These are phyloP conservation scores for Tachycineta bicolor DNA, from an alignment of 2,113 vertebrate species.

Conservation along the genomic window DNA sequence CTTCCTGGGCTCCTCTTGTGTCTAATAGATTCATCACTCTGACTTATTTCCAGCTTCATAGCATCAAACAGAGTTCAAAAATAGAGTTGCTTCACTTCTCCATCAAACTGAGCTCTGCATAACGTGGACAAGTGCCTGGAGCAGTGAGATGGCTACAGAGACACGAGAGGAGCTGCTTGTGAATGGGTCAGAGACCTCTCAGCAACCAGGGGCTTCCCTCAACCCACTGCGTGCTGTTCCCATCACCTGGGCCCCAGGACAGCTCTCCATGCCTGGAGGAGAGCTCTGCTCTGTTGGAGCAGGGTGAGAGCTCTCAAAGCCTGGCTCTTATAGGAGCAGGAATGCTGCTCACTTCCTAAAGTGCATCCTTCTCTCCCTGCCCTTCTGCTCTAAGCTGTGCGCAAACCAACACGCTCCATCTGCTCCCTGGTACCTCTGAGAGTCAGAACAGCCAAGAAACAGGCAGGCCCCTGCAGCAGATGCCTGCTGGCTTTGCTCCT, in stretches of 20 bases:
- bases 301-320: not conserved
- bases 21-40: not conserved
- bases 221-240: accelerated
- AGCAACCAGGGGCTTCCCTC: not conserved
- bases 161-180: not conserved
- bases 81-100: not conserved
- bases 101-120: not conserved
- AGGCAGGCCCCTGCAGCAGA: too few species aligned
- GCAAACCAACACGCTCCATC: not conserved
- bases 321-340: not conserved
- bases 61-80: not conserved
- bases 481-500: not conserved
- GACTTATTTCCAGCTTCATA: not conserved
- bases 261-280: accelerated
- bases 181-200: not conserved
- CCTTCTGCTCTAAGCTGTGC: not conserved
- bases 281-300: not conserved
- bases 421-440: not conserved
- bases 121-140: not conserved
- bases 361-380: not conserved
- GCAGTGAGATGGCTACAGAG: not conserved
- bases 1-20: not conserved
- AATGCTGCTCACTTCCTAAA: not conserved
- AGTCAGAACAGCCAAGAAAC: not conserved
- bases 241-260: not conserved